These are phyloP conservation scores for Ciconia stormi DNA, from an alignment of 2,113 vertebrate species.

Conservation along the genomic window DNA sequence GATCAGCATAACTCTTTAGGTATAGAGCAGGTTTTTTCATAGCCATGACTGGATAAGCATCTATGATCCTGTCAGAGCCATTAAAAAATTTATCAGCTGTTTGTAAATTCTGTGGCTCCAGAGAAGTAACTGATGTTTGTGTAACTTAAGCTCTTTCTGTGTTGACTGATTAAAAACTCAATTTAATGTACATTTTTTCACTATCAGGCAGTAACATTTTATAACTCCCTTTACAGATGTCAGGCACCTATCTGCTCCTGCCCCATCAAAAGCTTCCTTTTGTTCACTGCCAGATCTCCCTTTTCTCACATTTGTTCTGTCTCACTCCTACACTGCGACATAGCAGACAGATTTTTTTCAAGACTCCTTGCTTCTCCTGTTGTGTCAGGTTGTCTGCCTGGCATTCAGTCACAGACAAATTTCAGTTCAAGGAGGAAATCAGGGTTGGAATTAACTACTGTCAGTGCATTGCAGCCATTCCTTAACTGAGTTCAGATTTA, in stretches of 20 bases:
- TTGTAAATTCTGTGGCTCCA: not conserved
- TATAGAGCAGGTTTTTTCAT: not conserved
- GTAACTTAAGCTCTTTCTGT: not conserved
- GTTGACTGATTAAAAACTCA: not conserved
- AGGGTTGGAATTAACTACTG: not conserved
- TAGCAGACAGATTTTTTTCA: not conserved
- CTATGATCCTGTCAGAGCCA: not conserved
- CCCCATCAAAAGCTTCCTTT: not conserved
- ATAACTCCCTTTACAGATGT: not conserved
- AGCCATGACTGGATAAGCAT: not conserved
- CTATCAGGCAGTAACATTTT: not conserved
- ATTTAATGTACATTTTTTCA: not conserved
- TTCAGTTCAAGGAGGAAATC: not conserved
- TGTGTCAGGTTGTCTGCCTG: not conserved
- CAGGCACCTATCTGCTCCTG: not conserved
- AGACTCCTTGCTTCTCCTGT: not conserved
- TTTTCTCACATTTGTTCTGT: not conserved
- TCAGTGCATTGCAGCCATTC: not conserved
- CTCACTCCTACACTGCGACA: fast-evolving
- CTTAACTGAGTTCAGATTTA: not conserved
- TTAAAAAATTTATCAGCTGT: not conserved
- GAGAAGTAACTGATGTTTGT: not conserved
- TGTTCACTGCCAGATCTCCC: not conserved
- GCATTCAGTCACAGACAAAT: not conserved
- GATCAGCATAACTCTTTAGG: not conserved